Percentiles rank a stretch among this genome's conserved stretches.
Conservation (phyloP, 1,140 invertebrate genomes). For the Macrobrachium rosenbergii region DNA sequence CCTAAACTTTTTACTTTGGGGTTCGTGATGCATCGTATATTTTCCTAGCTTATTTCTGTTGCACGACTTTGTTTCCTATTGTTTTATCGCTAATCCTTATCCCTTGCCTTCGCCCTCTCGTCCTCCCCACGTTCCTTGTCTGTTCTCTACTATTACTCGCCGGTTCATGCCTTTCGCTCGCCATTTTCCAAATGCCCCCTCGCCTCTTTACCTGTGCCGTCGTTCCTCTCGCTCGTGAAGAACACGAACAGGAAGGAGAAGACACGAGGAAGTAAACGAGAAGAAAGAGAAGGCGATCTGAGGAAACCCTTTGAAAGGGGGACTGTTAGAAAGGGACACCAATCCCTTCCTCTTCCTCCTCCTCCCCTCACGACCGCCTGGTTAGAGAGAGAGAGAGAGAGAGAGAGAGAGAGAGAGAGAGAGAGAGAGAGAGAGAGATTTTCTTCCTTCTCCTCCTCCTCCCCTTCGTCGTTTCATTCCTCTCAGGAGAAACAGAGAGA, state of each 20-base stretch:
- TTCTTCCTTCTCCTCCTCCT: neutral
- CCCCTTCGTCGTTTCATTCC: neutral
- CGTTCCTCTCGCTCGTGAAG: neutral
- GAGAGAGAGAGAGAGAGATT: neutral
- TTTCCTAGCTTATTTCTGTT: too few relatives aligned
- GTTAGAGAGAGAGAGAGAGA: neutral
- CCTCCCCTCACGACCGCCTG: neutral
- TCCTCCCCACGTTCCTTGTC: neutral
- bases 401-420: neutral
- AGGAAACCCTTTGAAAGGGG: neutral
- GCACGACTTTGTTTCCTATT: too few relatives aligned
- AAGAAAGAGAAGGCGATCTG: too few relatives aligned
- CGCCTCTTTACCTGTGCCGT: neutral
- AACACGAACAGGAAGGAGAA: too few relatives aligned
- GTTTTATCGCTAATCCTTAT: neutral
- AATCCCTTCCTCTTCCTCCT: too few relatives aligned
- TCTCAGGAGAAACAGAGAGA: too few relatives aligned
- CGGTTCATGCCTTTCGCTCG: neutral
- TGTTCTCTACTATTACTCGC: neutral
- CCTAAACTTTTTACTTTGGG: too few relatives aligned
- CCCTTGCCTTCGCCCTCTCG: neutral
- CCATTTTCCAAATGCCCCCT: neutral
- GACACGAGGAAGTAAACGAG: too few relatives aligned
- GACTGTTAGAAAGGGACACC: too few relatives aligned
- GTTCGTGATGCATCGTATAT: too few relatives aligned